Percentiles rank a stretch among this genome's conserved stretches.
These are phyloP conservation scores for Heloderma charlesbogerti DNA, from an alignment of 2,113 vertebrate species.

Conservation along the genomic window DNA sequence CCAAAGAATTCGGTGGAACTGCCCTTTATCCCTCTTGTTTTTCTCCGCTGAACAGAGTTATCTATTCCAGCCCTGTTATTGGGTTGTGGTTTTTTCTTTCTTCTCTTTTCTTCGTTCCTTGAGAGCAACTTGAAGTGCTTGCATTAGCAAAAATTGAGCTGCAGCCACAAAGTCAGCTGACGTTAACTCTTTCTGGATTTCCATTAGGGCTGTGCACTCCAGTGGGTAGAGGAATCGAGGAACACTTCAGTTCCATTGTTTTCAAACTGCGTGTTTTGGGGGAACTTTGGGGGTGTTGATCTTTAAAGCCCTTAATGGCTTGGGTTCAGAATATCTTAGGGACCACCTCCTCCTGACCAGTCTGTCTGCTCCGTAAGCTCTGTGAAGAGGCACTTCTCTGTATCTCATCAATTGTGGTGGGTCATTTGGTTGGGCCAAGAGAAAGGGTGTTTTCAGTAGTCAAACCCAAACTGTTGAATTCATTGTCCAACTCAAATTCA, in stretches of 20 bases:
- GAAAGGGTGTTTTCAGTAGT: no score
- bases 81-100: not conserved
- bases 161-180: slow-evolving; percentile 40
- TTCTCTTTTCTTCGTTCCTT: slow-evolving; percentile 25
- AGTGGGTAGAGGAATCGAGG: not conserved
- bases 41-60: not conserved
- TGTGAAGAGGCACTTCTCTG: no score
- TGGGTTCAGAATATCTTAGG: no score
- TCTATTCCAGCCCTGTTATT: not conserved
- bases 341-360: no score
- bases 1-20: not conserved
- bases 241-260: not conserved
- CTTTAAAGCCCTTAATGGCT: no score
- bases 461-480: no score
- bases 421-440: no score
- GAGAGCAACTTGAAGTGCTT: slow-evolving; percentile 68
- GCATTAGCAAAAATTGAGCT: slow-evolving; percentile 61
- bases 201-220: not conserved
- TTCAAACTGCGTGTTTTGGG: not conserved
- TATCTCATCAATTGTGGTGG: no score
- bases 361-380: no score
- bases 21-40: not conserved
- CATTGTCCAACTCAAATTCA: no score
- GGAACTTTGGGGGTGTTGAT: not conserved
- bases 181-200: not conserved